These are phyloP conservation scores for Eustalomyia histrio DNA, from an alignment of 2,888 invertebrate species.

Conservation along the genomic window DNA sequence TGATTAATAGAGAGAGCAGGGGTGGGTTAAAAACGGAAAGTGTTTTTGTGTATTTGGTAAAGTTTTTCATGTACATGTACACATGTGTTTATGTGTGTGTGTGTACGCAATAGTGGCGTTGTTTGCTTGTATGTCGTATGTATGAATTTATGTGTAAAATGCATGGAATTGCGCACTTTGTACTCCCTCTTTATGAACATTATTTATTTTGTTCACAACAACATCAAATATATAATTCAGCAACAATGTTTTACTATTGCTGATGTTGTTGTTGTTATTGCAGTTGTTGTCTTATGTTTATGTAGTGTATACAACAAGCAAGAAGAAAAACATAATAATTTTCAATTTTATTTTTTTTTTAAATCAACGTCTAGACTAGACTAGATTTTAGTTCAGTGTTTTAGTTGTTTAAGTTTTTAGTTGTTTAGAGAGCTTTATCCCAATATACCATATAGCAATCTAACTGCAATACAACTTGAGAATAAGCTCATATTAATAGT, in stretches of 20 bases:
- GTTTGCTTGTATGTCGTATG: constrained; percentile 16
- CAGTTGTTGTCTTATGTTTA: constrained; percentile 3
- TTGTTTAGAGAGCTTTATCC: neutral
- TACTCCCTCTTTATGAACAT: constrained; percentile 33
- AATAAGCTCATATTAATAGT: too few species aligned
- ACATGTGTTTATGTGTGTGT: constrained; percentile 13
- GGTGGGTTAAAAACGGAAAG: constrained; percentile 53
- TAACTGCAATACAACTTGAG: too few species aligned
- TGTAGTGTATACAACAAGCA: neutral
- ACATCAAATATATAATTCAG: constrained; percentile 6
- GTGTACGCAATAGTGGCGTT: neutral
- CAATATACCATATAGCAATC: too few species aligned
- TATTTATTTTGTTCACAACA: neutral
- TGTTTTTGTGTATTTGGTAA: constrained; percentile 50
- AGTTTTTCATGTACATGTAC: constrained; percentile 7
- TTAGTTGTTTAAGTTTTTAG: constrained; percentile 9
- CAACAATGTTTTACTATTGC: neutral
- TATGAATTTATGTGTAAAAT: constrained; percentile 17
- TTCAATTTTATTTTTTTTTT: constrained; percentile 52
- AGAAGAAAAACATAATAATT: constrained; percentile 39
- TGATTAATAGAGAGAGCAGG: neutral
- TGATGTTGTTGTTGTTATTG: neutral
- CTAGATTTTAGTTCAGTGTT: constrained; percentile 25
- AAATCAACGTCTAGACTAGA: constrained; percentile 56
- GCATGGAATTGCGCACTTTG: constrained; percentile 59